Percentiles rank a stretch among this genome's conserved stretches.
Conservation (phyloP, 2,797 vertebrate species). For the Spinus pinus region DNA sequence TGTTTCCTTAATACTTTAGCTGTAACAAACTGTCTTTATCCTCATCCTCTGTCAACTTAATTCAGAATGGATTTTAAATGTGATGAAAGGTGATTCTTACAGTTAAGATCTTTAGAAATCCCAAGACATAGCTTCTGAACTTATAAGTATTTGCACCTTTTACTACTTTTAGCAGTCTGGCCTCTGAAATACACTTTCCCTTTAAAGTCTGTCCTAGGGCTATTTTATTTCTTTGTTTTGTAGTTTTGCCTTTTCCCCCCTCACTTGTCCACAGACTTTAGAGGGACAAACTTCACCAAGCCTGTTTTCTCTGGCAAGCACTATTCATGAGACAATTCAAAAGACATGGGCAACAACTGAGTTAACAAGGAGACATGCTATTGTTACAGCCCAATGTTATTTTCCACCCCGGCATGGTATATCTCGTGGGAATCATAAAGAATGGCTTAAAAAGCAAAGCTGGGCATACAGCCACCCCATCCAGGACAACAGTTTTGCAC, state of each 20-base stretch:
- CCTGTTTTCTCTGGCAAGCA: neutral
- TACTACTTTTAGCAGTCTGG: neutral
- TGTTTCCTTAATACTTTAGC: neutral
- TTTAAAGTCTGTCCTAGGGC: neutral
- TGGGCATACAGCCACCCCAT: neutral
- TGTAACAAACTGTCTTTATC: neutral
- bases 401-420: neutral
- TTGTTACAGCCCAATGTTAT: neutral
- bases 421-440: neutral
- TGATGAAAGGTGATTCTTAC: neutral
- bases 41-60: neutral
- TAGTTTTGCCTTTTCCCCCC: fast-evolving
- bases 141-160: neutral
- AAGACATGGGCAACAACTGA: neutral
- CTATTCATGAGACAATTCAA: neutral
- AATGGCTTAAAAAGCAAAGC: neutral
- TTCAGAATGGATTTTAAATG: neutral
- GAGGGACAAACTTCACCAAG: neutral
- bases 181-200: neutral
- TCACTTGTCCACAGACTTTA: neutral
- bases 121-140: neutral
- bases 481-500: neutral
- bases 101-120: neutral
- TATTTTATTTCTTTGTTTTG: neutral
- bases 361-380: neutral